Percentiles rank a stretch among this genome's conserved stretches.
Evolutionary conservation across 2,888 invertebrate genomes (phyloP).

Genomic region (Campoletis raptor): DNA sequence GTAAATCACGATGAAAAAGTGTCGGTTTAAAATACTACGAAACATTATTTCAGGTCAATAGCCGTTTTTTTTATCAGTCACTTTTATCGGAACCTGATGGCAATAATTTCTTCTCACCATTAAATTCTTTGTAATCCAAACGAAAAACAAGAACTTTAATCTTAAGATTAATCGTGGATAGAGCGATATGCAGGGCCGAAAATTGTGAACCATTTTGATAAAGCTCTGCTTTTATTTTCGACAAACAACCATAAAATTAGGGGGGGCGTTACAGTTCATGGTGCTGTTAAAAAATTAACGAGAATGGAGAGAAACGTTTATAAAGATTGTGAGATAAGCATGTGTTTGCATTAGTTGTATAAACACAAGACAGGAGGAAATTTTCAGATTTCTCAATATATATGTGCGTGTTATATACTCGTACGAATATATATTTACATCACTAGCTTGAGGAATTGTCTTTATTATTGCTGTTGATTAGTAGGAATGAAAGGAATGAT

Average conservation of each 20-base stretch:
- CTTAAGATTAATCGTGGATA: neutral
- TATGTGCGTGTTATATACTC: conserved; percentile 4
- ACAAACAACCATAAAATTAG: neutral
- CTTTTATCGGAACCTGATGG: neutral
- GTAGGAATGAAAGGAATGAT: conserved; percentile 45
- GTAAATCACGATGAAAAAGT: neutral
- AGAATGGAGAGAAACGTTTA: neutral
- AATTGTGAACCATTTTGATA: neutral
- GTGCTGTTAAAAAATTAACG: neutral
- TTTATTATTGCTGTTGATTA: conserved; percentile 63
- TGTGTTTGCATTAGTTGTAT: conserved; percentile 32
- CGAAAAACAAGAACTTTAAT: neutral
- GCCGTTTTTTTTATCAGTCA: conserved; percentile 8
- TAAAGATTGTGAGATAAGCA: conserved; percentile 36
- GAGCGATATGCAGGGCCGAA: neutral
- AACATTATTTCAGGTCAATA: conserved; percentile 16
- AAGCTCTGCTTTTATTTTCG: neutral
- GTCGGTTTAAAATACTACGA: neutral
- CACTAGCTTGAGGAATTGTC: conserved; percentile 30
- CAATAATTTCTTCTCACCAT: neutral
- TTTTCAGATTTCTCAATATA: conserved; percentile 42
- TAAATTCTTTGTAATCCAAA: neutral
- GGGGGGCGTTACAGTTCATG: neutral
- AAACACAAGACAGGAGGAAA: conserved; percentile 20
- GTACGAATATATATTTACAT: conserved; percentile 3